Percentiles rank a stretch among this genome's conserved stretches.
phyloP scores from a whole-genome alignment of 2,797 vertebrate species.

The Graptemys geographica region DNA sequence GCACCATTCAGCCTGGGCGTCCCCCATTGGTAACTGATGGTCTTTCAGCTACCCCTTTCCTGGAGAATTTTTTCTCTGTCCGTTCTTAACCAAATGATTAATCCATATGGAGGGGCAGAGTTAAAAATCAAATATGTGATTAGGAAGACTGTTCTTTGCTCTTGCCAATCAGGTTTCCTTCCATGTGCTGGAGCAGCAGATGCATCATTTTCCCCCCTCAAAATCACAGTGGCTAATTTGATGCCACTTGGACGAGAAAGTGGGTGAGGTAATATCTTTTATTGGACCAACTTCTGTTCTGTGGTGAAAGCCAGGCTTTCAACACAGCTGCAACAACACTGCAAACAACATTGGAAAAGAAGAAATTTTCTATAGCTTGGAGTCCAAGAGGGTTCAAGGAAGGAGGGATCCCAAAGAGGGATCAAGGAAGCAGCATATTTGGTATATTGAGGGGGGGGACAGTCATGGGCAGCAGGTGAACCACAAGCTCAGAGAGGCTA shows the following conservation, averaged over 20 bases:
- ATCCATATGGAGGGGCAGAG: conserved; percentile 23
- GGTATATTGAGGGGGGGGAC: background rate
- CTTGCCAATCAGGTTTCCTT: conserved; percentile 60
- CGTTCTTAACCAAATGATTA: conserved; percentile 32
- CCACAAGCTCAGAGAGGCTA: too few relatives aligned
- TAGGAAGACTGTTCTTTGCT: conserved; percentile 41
- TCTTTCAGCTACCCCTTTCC: background rate
- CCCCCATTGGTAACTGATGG: background rate
- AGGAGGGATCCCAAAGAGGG: background rate
- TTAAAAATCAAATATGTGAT: conserved; percentile 32
- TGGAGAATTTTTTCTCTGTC: conserved; percentile 21
- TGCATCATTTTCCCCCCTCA: conserved; percentile 15
- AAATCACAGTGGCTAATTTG: conserved; percentile 56
- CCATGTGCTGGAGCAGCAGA: conserved; percentile 57
- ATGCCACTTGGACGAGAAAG: background rate
- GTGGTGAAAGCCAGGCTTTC: background rate
- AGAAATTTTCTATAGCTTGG: conserved; percentile 35
- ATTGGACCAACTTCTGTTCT: background rate
- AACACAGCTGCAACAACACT: background rate
- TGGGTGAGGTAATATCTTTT: background rate
- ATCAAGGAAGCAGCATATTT: conserved; percentile 26
- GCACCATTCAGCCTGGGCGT: conserved; percentile 7
- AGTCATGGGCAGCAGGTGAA: too few relatives aligned
- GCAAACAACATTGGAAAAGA: background rate
- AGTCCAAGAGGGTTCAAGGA: conserved; percentile 41